Evolutionary conservation across 2,113 vertebrate genomes (phyloP).

Genomic region (Petroica traversi): DNA sequence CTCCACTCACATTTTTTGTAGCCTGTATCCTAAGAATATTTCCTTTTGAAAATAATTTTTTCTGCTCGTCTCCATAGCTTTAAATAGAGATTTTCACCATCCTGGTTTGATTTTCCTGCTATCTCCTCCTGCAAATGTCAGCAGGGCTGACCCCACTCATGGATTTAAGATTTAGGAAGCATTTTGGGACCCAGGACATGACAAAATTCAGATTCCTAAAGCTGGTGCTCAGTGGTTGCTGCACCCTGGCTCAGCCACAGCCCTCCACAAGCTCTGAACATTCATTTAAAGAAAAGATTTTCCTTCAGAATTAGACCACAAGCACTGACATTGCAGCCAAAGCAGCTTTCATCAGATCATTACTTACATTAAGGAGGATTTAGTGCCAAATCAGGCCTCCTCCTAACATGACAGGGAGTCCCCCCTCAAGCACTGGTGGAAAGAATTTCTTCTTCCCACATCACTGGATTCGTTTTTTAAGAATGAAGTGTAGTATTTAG

Average conservation of each 20-base stretch:
- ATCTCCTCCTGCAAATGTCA: background rate
- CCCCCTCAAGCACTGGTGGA: background rate
- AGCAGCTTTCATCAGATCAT: conserved; percentile 61
- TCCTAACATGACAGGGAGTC: conserved; percentile 21
- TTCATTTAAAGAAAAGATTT: conserved; percentile 23
- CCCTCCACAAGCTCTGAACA: background rate
- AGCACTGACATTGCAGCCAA: conserved; percentile 37
- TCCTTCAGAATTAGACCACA: conserved; percentile 47
- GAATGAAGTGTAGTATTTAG: background rate
- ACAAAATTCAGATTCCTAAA: background rate
- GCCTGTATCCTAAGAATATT: background rate
- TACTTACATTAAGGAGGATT: conserved; percentile 48
- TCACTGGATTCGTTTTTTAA: background rate
- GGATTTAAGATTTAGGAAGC: background rate
- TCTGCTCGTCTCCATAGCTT: background rate
- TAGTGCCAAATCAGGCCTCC: conserved; percentile 34
- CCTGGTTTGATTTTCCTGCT: background rate
- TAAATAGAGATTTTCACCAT: background rate
- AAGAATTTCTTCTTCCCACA: conserved; percentile 39
- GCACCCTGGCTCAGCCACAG: background rate
- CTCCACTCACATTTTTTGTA: background rate
- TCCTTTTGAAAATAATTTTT: background rate
- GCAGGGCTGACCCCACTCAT: background rate
- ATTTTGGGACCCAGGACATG: background rate
- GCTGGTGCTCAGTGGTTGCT: background rate